Evolutionary conservation across 2,113 vertebrate genomes (phyloP).

Genomic region (Rattus rattus): DNA sequence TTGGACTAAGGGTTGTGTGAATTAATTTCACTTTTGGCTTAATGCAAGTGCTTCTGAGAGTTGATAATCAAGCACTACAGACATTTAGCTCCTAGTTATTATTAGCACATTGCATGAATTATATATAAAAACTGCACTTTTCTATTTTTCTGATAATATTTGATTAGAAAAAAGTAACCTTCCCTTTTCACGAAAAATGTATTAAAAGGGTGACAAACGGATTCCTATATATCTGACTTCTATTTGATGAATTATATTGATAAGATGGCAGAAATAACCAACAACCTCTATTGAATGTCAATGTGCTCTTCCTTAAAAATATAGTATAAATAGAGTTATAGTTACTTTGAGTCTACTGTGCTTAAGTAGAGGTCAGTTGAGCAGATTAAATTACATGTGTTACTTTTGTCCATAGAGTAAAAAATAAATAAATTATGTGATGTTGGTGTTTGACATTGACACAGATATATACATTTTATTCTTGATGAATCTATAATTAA

Average conservation of each 20-base stretch:
- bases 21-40: background rate
- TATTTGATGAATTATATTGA: background rate
- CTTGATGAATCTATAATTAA: slow-evolving; percentile 24
- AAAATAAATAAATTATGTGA: slow-evolving; percentile 55
- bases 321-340: background rate
- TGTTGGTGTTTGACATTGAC: background rate
- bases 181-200: background rate
- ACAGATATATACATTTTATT: slow-evolving; percentile 29
- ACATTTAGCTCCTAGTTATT: background rate
- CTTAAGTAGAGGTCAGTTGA: background rate
- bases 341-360: background rate
- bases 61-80: background rate
- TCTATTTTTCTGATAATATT: background rate
- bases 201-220: background rate
- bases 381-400: background rate
- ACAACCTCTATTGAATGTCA: background rate
- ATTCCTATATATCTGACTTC: background rate
- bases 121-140: background rate
- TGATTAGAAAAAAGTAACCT: background rate
- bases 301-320: background rate
- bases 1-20: background rate
- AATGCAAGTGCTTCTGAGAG: background rate
- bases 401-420: background rate
- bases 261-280: background rate
- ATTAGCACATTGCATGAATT: background rate